Base-by-base conservation (phyloP, 1,140 invertebrate species). In the Drosophila varians region DNA sequence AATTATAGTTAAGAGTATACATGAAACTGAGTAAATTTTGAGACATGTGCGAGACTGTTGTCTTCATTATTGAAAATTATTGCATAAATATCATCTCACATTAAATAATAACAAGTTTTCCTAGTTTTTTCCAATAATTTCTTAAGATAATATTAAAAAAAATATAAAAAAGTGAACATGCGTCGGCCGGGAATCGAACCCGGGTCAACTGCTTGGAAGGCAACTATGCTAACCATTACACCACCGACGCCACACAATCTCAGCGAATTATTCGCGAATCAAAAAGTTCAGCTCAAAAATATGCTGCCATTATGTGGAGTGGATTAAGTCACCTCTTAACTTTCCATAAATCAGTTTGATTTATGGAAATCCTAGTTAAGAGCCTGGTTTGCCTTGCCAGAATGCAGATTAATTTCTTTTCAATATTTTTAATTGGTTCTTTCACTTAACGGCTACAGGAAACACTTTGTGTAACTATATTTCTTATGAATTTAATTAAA, bases 161-260 rank as follows among this genome's bases (percentile, higher is more conserved):
- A n/a, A 31, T 3, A 31, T 4, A 31, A 26, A 31, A 31, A 31
- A 9, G 3, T 9, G 9, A 3, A 28, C 9, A 28, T 31, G 28
- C 28, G 28, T 31, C 28, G 28, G 28, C 28, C 28, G 96, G 95
- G 96, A 97, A 96, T 97, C 96, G 96, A 97, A 97, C 96, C 95
- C 95, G 95, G 96, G 95, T 97, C 96, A 96, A 96, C 95, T 96
- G 96, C 96, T 97, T 97, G 95, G 96, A 97, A 97, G 93, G 93
- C 93, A 94, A 94, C 93, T 94, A 94, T 94, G 94, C 93, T 94
- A 92, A 94, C 93, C 93, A 94, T 94, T 94, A 94, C 94, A 94
- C 94, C 93, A 94, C 93, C 93, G 93, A 94, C 93, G 93, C 93
- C 89, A 23, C 53, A 19, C 14, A 6, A 14, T 1, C 5, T 0